A percentile compares a stretch with the other conserved stretches of the same genome.
Evolutionary conservation across 2,888 invertebrate species (phyloP).

Genomic region (Ommatoiulus sabulosus): DNA sequence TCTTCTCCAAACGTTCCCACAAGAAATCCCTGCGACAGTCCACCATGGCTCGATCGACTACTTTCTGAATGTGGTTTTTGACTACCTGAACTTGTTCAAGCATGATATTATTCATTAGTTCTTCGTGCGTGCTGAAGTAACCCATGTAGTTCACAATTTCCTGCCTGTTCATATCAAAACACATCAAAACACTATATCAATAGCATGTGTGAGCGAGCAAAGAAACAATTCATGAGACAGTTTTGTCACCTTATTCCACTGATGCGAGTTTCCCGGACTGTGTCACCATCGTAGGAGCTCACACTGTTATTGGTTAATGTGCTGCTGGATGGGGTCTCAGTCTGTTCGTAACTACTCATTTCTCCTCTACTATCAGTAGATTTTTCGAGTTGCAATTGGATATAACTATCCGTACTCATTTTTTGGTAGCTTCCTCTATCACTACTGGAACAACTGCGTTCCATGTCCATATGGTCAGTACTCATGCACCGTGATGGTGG

Average conservation of each 20-base stretch:
- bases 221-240: not conserved
- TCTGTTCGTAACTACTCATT: constrained; percentile 5
- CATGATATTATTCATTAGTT: constrained; percentile 62
- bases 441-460: not conserved
- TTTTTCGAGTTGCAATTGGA: not conserved
- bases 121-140: constrained; percentile 77
- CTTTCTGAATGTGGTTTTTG: constrained; percentile 72
- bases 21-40: constrained; percentile 78
- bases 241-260: constrained; percentile 53
- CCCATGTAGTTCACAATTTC: constrained; percentile 78
- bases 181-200: not conserved
- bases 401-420: not conserved
- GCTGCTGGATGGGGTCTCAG: constrained; percentile 38
- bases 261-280: constrained; percentile 12
- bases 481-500: constrained; percentile 46
- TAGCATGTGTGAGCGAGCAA: not conserved
- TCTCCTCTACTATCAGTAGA: constrained; percentile 54
- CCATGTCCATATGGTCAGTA: not conserved
- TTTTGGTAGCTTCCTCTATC: not conserved
- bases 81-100: constrained; percentile 72
- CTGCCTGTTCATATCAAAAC: constrained; percentile 66
- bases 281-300: constrained; percentile 23
- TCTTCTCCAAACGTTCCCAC: constrained; percentile 76
- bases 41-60: constrained; percentile 76
- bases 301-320: not conserved